Conservation (phyloP, 2,113 vertebrate species). For the Telmatochromis sp. region DNA sequence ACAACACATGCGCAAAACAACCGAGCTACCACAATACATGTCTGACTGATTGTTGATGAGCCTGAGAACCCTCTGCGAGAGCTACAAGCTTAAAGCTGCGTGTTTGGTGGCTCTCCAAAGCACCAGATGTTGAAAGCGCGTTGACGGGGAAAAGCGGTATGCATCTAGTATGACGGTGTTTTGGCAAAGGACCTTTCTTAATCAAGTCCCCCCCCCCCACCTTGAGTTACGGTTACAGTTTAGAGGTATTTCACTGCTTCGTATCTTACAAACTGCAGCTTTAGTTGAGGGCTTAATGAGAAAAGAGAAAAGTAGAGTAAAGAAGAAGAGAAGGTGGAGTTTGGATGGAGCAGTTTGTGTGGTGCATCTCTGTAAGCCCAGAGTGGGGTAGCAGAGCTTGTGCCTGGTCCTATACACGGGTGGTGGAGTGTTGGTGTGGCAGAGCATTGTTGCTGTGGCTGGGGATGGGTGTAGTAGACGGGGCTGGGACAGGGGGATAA, state of each 20-base stretch:
- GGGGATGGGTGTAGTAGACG: slow-evolving; percentile 83
- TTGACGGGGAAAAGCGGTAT: slow-evolving; percentile 7
- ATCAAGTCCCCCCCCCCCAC: not conserved
- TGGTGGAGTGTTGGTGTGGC: slow-evolving; percentile 90
- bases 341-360: slow-evolving; percentile 54
- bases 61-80: not conserved
- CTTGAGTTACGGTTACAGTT: slow-evolving; percentile 31
- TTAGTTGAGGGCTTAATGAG: slow-evolving; percentile 58
- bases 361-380: slow-evolving; percentile 43
- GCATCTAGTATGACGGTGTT: slow-evolving; percentile 14
- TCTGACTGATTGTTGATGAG: slow-evolving; percentile 23
- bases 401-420: slow-evolving; percentile 74
- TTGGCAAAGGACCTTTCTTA: slow-evolving; percentile 18
- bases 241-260: slow-evolving; percentile 54
- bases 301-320: slow-evolving; percentile 30
- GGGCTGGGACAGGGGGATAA: slow-evolving; percentile 87
- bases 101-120: slow-evolving; percentile 15
- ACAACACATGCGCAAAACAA: slow-evolving; percentile 46
- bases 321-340: slow-evolving; percentile 25
- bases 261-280: slow-evolving; percentile 69
- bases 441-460: slow-evolving; percentile 92
- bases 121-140: slow-evolving; percentile 3
- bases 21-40: slow-evolving; percentile 35
- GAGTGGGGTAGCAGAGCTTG: slow-evolving; percentile 42
- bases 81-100: slow-evolving; percentile 38